Percentiles rank a stretch among this genome's conserved stretches.
These are phyloP conservation scores for Drymonia ruficornis DNA, from an alignment of 2,888 invertebrate genomes.

Conservation along the genomic window DNA sequence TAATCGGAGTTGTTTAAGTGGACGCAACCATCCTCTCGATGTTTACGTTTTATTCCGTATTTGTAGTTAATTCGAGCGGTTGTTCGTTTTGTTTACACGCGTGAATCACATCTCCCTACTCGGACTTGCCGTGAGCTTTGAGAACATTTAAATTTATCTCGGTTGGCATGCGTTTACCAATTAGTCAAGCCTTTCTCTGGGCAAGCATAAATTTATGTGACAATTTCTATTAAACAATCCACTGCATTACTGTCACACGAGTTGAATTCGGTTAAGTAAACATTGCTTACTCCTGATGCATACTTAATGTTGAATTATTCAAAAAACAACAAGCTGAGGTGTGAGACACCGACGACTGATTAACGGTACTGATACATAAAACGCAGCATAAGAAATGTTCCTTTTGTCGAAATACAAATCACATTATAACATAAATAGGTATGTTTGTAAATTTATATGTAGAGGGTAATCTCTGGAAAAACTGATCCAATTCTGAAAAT, in stretches of 20 bases:
- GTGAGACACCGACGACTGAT: slow-evolving; percentile 10
- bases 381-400: slow-evolving; percentile 1
- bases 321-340: slow-evolving; percentile 14
- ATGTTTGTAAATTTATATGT: no score
- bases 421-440: no score
- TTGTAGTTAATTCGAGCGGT: slow-evolving; percentile 64
- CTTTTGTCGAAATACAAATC: slow-evolving; percentile 4
- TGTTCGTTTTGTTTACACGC: slow-evolving; percentile 70
- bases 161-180: slow-evolving; percentile 30
- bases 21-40: slow-evolving; percentile 58
- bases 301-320: slow-evolving; percentile 28
- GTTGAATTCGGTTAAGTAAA: slow-evolving; percentile 24
- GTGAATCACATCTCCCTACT: slow-evolving; percentile 65
- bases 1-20: slow-evolving; percentile 65
- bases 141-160: slow-evolving; percentile 46
- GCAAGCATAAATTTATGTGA: slow-evolving; percentile 22
- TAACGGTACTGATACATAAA: neutral
- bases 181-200: slow-evolving; percentile 28
- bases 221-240: slow-evolving; percentile 18
- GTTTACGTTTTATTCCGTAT: slow-evolving; percentile 70
- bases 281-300: slow-evolving; percentile 26
- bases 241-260: slow-evolving; percentile 18
- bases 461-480: no score
- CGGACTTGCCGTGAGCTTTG: slow-evolving; percentile 58
- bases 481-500: no score